phyloP scores from a whole-genome alignment of 2,113 vertebrate species.

The Heterotis niloticus region DNA sequence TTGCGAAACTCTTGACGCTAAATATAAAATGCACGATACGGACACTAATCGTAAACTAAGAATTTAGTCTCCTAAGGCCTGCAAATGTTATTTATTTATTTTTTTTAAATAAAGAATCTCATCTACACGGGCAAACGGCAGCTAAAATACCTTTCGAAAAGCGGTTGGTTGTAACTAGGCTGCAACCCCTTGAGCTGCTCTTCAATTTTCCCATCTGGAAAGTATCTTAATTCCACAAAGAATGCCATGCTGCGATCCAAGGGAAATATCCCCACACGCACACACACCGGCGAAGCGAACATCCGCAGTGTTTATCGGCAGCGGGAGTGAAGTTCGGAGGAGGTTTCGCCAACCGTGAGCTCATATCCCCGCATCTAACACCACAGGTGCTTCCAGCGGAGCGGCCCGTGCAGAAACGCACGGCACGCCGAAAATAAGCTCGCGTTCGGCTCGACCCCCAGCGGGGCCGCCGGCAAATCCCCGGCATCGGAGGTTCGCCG shows the following conservation, averaged over 20 bases:
- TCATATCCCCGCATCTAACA: no score
- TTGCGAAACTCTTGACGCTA: no score
- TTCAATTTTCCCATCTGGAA: neutral
- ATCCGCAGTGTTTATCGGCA: neutral
- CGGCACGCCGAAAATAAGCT: neutral
- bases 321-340: neutral
- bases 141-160: no score
- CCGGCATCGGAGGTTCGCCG: constrained; percentile 1
- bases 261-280: no score
- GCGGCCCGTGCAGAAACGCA: neutral
- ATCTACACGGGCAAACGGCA: neutral
- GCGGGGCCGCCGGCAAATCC: neutral
- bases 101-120: no score
- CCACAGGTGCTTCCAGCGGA: no score
- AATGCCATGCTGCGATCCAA: neutral
- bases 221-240: neutral
- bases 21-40: no score
- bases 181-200: no score
- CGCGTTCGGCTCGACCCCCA: neutral
- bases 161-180: no score
- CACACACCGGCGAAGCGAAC: neutral
- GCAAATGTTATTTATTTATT: no score
- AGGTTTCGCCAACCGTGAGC: neutral
- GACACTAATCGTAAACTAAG: no score
- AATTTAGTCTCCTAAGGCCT: no score